phyloP scores from a whole-genome alignment of 1,140 invertebrate species.

The Neomicropteryx cornuta region DNA sequence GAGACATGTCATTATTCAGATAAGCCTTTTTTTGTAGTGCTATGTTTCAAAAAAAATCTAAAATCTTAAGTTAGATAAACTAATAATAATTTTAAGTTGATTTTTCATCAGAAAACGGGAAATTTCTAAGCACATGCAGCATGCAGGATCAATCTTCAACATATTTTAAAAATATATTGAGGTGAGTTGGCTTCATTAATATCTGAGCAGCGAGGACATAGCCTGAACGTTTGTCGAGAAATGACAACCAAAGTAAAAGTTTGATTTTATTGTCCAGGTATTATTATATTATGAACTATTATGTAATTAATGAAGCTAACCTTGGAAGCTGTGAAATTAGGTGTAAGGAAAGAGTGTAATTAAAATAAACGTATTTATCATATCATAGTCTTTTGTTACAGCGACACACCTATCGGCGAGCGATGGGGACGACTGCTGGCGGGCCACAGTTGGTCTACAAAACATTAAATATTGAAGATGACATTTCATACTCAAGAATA shows the following conservation, averaged over 20 bases:
- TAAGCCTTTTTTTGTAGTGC: slow-evolving; percentile 1
- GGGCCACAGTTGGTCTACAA: slow-evolving; percentile 41
- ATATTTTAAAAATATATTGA: too few relatives aligned
- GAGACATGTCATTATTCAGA: not conserved
- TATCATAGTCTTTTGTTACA: slow-evolving; percentile 34
- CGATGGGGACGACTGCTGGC: slow-evolving; percentile 41
- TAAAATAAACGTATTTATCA: slow-evolving; percentile 23
- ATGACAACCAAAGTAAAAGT: not conserved
- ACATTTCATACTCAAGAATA: slow-evolving; percentile 13
- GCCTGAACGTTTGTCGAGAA: too few relatives aligned
- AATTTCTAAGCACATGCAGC: too few relatives aligned
- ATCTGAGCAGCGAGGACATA: too few relatives aligned
- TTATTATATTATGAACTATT: slow-evolving; percentile 6
- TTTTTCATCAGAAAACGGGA: too few relatives aligned
- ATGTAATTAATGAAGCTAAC: slow-evolving; percentile 11
- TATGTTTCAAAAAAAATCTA: not conserved
- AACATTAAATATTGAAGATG: slow-evolving; percentile 30
- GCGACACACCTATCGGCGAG: slow-evolving; percentile 44
- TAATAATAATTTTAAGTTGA: slow-evolving; percentile 1
- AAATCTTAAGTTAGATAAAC: not conserved
- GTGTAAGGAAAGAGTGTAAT: slow-evolving; percentile 16
- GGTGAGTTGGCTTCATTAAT: too few relatives aligned
- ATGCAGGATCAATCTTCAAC: too few relatives aligned
- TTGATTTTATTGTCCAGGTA: slow-evolving; percentile 23
- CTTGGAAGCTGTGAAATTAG: not conserved